A percentile compares a stretch with the other conserved stretches of the same genome.
phyloP scores from a whole-genome alignment of 1,140 invertebrate species.

The Drosophila punjabiensis region DNA sequence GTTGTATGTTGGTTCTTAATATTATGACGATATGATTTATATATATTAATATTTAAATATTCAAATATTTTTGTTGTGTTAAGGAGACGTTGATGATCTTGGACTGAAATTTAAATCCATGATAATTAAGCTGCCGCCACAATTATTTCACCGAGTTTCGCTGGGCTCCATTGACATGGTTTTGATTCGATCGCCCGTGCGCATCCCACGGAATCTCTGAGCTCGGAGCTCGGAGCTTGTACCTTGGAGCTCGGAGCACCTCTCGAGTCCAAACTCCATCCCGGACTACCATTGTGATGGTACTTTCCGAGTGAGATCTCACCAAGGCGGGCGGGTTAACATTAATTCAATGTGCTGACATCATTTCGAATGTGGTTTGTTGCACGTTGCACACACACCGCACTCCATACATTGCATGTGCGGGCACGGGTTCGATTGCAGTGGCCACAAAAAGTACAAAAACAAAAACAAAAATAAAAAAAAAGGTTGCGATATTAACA shows the following conservation, averaged over 20 bases:
- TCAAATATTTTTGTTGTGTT: not conserved
- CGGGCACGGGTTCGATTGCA: slow-evolving; percentile 74
- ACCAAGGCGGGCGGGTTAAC: slow-evolving; percentile 63
- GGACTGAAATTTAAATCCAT: slow-evolving; percentile 3
- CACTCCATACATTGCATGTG: slow-evolving; percentile 66
- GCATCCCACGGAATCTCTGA: slow-evolving; percentile 64
- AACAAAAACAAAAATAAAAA: slow-evolving; percentile 7
- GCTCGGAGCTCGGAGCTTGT: not conserved
- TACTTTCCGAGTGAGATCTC: slow-evolving; percentile 69
- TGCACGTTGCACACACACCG: slow-evolving; percentile 57
- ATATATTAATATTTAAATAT: not conserved
- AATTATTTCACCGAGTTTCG: slow-evolving; percentile 80
- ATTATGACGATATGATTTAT: not conserved
- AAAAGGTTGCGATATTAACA: slow-evolving; percentile 74
- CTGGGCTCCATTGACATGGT: slow-evolving; percentile 76
- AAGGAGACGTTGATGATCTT: not conserved
- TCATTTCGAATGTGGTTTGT: slow-evolving; percentile 74
- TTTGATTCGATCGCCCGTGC: slow-evolving; percentile 63
- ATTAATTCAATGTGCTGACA: slow-evolving; percentile 77
- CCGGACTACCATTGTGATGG: slow-evolving; percentile 60
- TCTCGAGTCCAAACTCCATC: slow-evolving; percentile 13
- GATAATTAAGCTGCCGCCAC: slow-evolving; percentile 32
- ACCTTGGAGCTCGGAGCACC: slow-evolving; percentile 9
- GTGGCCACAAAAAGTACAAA: slow-evolving; percentile 45
- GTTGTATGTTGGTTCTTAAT: not conserved